Base-by-base conservation (phyloP, 2,888 invertebrate genomes). In the Drosophila paramelanica region DNA sequence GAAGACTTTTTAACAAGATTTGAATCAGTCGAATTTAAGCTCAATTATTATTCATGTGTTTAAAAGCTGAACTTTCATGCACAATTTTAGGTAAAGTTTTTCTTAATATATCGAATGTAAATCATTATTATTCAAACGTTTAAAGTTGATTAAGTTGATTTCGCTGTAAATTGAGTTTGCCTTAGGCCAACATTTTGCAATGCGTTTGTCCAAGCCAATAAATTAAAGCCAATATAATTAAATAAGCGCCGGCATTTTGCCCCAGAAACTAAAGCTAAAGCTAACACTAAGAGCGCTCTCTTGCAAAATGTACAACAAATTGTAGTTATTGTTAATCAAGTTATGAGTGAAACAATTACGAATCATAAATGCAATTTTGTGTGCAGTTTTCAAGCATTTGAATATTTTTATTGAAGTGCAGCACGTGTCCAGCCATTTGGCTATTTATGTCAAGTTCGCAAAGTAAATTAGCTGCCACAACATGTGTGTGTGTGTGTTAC, bases 391-490 rank as follows among this genome's bases (percentile, higher is more conserved):
- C n/a, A 41, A 50, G 49, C 46, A 49, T 39, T 43, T 46, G 33
- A 52, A 52, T 62, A 33, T 47, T 56, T 17, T 59, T 70, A 82
- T 80, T 78, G 60, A 68, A 83, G 69, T 67, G 66, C 67, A 68
- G 73, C 74, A 80, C 80, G 83, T 78, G 85, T 64, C 55, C 55
- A 56, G 51, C 56, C 65, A 60, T 68, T 73, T 83, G 84, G 67
- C 72, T 81, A 84, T 84, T 87, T 77, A 73, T 87, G 83, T 87
- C 83, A 84, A 84, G 83, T 84, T 84, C 87, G 74, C 55, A 74
- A 65, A 61, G 77, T 56, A 79, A 81, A 84, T 84, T 79, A 79
- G 70, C 75, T 65, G 73, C 42, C 36, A 69, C 50, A 46, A 43
- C 57, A 57, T 41, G 41, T 41, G 14, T 10, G 41, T 23, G 47